Base-by-base conservation (phyloP, 30 jellyfish, hydroid and myxozoan species). In the Rhopilema esculentum region DNA sequence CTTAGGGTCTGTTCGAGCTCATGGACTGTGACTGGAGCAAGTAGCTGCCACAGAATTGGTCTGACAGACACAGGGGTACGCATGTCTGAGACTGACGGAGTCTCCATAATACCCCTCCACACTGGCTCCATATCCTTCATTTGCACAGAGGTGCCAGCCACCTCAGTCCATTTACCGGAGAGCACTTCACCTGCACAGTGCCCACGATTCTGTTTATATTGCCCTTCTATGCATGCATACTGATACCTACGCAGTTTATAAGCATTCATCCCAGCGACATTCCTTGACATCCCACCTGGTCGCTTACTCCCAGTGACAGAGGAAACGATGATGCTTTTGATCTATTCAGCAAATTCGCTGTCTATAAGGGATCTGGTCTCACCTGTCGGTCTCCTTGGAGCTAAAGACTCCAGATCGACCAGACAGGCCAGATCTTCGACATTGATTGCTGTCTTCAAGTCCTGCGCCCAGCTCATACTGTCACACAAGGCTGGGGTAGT, bases 31-130 rank as follows among this genome's bases (percentile, higher is more conserved):
- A 75, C 86, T 25, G 73, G 86, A 21, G 72, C 21, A 1, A 75
- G 17, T 15, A 75, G 49, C 8, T 48, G 49, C 86, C 86, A 75
- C 0, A 33, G 0, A 23, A 50, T 23, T 50, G 25, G 29, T 33
- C 32, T 0, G 26, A 27, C 83, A 23, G 49, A 40, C 6, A 27
- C 66, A 1, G 72, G 51, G 21, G 25, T 0, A 40, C 86, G 48
- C 17, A 12, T 48, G 52, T 75, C 73, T 50, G 30, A 23, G 50
- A 33, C 20, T 9, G 86, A 75, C 23, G 86, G 69, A 48, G 63
- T 50, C 72, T 75, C 86, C 72, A 75, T 33, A 1, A 75, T 75
- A 20, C 23, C 31, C 0, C 74, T 22, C 83, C 83, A 72, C 22
- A 66, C n/a, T n/a, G n/a, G n/a, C n/a, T n/a, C n/a, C n/a, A n/a